Conservation (phyloP, 2,888 invertebrate species). For the Pseudanteris insignis region DNA sequence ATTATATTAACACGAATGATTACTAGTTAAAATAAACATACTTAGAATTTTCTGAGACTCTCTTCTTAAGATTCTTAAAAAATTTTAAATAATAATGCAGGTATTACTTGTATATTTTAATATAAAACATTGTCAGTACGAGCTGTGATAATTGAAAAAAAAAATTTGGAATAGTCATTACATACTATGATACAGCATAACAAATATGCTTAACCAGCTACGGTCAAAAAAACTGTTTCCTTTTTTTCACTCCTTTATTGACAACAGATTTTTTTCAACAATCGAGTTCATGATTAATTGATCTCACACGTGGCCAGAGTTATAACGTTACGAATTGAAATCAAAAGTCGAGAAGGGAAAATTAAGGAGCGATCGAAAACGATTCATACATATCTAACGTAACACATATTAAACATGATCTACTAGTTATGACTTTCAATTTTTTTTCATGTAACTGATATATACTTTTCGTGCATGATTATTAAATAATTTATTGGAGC, state of each 20-base stretch:
- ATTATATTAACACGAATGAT: constrained; percentile 21
- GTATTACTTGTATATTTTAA: too few species aligned
- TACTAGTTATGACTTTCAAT: constrained; percentile 1
- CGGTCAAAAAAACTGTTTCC: constrained; percentile 5
- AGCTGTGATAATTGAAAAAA: too few species aligned
- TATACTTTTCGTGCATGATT: too few species aligned
- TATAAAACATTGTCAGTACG: too few species aligned
- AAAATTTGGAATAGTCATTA: too few species aligned
- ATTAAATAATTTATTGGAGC: too few species aligned
- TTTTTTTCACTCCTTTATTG: too few species aligned
- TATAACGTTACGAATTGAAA: constrained; percentile 19
- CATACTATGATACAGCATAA: background rate
- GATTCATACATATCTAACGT: background rate
- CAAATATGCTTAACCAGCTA: background rate
- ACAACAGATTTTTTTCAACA: too few species aligned
- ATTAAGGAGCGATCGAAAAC: constrained; percentile 1
- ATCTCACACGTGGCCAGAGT: constrained; percentile 2
- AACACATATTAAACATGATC: background rate
- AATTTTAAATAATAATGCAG: too few species aligned
- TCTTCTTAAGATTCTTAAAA: too few species aligned
- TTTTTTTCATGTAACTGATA: too few species aligned
- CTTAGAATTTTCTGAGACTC: too few species aligned
- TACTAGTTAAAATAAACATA: constrained; percentile 9
- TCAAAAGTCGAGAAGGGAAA: constrained; percentile 3
- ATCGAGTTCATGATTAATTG: constrained; percentile 15